Evolutionary conservation across 2,888 invertebrate species (phyloP), one percentile per base, ranked within the genome.

Genomic region (Serripes groenlandicus): DNA sequence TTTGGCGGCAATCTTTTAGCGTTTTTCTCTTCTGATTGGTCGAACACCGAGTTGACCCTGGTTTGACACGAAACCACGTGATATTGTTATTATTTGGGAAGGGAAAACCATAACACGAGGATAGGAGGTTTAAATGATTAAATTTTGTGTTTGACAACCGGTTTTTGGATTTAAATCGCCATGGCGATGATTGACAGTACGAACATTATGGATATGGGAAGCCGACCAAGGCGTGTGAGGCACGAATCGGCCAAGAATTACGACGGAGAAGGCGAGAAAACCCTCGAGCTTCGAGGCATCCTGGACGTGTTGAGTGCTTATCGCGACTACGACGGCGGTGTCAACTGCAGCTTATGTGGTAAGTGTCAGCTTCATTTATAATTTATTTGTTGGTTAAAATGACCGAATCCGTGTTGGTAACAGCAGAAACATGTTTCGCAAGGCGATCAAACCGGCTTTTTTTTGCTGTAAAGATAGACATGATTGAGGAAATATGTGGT

Each of bases 281-380:
- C 81, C 52, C 79, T 92, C 34, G 91, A 91, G 69, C 81, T 92
- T n/a, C 72, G 86, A 56, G 92, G 89, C 35, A 90, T 92, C 34
- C 72, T 92, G 32, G 84, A 87, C 1, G 88, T 91, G 9, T 58
- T 92, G 64, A 88, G 89, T 74, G 85, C 83, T 21, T 92, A 92
- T 64, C 83, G 80, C 11, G 91, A 91, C 70, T 93, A 91, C 64
- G 92, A 91, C 23, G 93, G 93, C 7, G 93, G 93, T 1, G 90
- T 93, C 34, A 93, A 93, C 81, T 93, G 93, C 75, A 88, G 89
- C 62, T 78, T 90, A 15, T 93, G 93, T 86, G 93, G 93, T 93
- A 78, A 88, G 91, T 32, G 35, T 42, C n/a, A 21, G 35, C 15
- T 69, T 78, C 21, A 3, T 3, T 49, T 1, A 21, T 21, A 49